Evolutionary conservation across 2,888 invertebrate genomes (phyloP), one percentile per base, ranked within the genome.

Genomic region (Aethes cnicana): DNA sequence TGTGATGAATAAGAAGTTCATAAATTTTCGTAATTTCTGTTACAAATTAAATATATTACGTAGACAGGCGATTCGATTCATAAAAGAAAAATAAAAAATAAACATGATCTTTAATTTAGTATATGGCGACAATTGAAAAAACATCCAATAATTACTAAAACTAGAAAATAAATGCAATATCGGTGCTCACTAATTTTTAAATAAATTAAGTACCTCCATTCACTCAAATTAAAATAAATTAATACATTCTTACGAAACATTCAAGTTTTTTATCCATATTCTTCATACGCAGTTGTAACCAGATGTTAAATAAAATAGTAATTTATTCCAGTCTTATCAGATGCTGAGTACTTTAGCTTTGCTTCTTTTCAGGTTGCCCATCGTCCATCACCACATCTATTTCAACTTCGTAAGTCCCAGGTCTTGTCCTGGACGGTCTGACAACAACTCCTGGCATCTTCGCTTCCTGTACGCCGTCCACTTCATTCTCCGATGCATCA

Each of bases 381-480:
- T 88, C 88, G 35, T 89, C 88, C 0, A 87, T 75, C 2, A 86
- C 72, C 33, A 87, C 80, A 43, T 86, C 82, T 43, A 87, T 84
- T 56, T 86, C 78, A 6, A 87, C 84, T 56, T 87, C 86, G 41
- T 77, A 86, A 0, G 84, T 85, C 3, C 86, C 86, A 0, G 86
- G 86, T 42, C 84, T 84, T 12, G 81, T 79, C 9, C 69, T 66
- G 1, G 87, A 86, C 0, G 83, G 85, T 26, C 79, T 68, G 28
- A 80, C 81, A 12, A 81, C 77, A 25, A 84, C 81, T 4, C 79
- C 88, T 1, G 90, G 89, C 62, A 81, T 73, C 53, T 77, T 82
- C 0, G 88, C 77, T 54, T 90, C 84, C 8, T 86, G 80, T 2
- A 81, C 67, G 2, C 86, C 80, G 46, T 91, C 85, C 25, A 91